These are phyloP conservation scores for Myripristis murdjan DNA, from an alignment of 2,797 vertebrate species.

Conservation along the genomic window DNA sequence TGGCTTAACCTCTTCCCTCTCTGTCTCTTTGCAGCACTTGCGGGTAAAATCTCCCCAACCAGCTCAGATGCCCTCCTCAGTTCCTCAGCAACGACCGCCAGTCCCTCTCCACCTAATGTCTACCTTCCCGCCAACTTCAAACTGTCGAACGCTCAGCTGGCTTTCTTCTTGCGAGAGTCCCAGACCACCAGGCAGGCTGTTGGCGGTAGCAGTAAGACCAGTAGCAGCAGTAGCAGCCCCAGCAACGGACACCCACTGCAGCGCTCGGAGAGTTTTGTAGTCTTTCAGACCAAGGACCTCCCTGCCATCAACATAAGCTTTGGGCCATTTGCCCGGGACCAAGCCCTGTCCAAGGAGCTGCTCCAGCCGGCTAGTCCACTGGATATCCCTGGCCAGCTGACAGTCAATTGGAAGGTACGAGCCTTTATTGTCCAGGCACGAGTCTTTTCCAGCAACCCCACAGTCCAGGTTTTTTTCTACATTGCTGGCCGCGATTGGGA, in stretches of 20 bases:
- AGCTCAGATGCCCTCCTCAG: conserved; percentile 86
- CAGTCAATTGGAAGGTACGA: conserved; percentile 98
- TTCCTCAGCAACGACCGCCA: conserved; percentile 76
- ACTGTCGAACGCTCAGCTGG: conserved; percentile 95
- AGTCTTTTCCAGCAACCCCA: conserved; percentile 91
- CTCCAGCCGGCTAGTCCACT: conserved; percentile 94
- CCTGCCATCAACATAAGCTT: conserved; percentile 94
- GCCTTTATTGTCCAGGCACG: conserved; percentile 94
- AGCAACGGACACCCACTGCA: conserved; percentile 87
- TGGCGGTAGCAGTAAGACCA: conserved; percentile 43
- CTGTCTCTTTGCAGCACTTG: conserved; percentile 83
- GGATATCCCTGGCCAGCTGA: conserved; percentile 93
- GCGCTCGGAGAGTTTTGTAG: conserved; percentile 95
- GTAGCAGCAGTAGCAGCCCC: conserved; percentile 26
- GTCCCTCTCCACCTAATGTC: conserved; percentile 77
- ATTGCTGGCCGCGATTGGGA: conserved; percentile 97
- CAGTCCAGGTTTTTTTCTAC: conserved; percentile 97
- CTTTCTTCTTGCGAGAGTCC: conserved; percentile 95
- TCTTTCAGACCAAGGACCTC: conserved; percentile 98
- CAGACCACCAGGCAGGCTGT: conserved; percentile 68
- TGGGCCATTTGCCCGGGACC: conserved; percentile 93
- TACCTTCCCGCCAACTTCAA: conserved; percentile 95
- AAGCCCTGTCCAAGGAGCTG: conserved; percentile 93
- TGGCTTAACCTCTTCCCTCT: conserved; percentile 21
- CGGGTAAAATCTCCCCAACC: conserved; percentile 88